Evolutionary conservation across 2,113 vertebrate species (phyloP), one percentile per base, ranked within the genome.

Genomic region (Porphyrio hochstetteri): DNA sequence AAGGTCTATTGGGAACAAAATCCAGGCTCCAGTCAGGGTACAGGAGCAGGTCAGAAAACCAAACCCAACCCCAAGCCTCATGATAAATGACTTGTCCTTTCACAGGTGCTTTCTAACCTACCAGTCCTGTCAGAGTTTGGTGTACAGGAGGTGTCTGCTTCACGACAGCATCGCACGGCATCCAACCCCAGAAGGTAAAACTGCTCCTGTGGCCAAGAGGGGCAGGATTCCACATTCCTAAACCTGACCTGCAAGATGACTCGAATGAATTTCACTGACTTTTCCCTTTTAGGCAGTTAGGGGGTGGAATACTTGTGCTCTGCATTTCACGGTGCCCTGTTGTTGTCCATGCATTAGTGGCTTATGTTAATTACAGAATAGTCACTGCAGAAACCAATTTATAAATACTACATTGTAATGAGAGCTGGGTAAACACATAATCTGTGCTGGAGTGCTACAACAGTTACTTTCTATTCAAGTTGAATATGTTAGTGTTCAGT

Each of bases 61-160:
- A 15, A 38, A 20, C 33, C 40, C 4, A 48, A 29, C 18, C 31
- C 25, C n/a, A 56, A 50, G 48, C 23, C n/a, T 81, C 17, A 5
- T 88, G 78, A 38, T 57, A 14, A 57, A 7, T 44, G 10, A 2
- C 67, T 93, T 94, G 11, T 91, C 77, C 96, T 96, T 92, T 94
- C 97, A 57, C 98, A 99, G 99, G 98, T 99, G 99, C 98, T 99
- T 98, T 91, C 97, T 99, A 82, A 99, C 99, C 82, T 99, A 99
- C 98, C 99, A 99, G 95, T 99, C 99, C 96, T 99, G 99, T 96
- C 99, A 99, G 98, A 98, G 98, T 46, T 93, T 99, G 97, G 98
- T 98, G 18, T 99, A 99, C 97, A 98, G 99, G 95, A 97, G 99
- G 77, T 99, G 99, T 98, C 97, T 99, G 97, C 98, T 99, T 82